These are phyloP conservation scores for Heteronetta atricapilla DNA, from an alignment of 2,113 vertebrate genomes.

Conservation along the genomic window DNA sequence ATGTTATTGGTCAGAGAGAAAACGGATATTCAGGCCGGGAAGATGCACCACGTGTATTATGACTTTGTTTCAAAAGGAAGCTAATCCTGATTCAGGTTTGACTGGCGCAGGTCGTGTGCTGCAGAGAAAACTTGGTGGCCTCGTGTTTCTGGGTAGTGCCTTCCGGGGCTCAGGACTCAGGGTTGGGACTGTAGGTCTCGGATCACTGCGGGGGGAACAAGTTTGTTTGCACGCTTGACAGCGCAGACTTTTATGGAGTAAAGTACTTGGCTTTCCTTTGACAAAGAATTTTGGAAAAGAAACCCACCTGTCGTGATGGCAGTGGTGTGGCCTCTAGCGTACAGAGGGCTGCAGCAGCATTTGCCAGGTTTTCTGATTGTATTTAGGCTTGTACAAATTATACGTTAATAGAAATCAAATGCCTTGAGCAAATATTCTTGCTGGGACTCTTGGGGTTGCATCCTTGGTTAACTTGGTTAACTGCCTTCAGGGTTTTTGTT, in stretches of 20 bases:
- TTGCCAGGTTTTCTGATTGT: background rate
- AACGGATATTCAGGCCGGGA: background rate
- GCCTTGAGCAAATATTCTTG: background rate
- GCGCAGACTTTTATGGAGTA: rapidly evolving
- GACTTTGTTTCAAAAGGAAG: background rate
- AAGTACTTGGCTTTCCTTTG: background rate
- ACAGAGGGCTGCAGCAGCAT: background rate
- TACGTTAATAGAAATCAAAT: background rate
- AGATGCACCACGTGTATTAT: background rate
- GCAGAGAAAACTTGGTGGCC: background rate
- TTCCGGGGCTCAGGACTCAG: background rate
- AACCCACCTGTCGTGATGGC: background rate
- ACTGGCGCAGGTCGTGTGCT: background rate
- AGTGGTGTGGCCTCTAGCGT: rapidly evolving
- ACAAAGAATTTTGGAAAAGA: background rate
- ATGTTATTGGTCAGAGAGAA: background rate
- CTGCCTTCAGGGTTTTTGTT: too few species aligned
- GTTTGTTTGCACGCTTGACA: background rate
- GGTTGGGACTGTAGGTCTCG: background rate
- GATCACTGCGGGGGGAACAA: background rate
- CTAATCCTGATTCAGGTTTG: background rate
- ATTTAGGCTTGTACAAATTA: background rate
- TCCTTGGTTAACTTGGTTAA: background rate
- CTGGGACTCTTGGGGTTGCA: background rate
- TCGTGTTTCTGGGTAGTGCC: background rate